Percentiles rank a stretch among this genome's conserved stretches.
Evolutionary conservation across 1,140 invertebrate genomes (phyloP).

Genomic region (Pseudomyrmex cubaensis): DNA sequence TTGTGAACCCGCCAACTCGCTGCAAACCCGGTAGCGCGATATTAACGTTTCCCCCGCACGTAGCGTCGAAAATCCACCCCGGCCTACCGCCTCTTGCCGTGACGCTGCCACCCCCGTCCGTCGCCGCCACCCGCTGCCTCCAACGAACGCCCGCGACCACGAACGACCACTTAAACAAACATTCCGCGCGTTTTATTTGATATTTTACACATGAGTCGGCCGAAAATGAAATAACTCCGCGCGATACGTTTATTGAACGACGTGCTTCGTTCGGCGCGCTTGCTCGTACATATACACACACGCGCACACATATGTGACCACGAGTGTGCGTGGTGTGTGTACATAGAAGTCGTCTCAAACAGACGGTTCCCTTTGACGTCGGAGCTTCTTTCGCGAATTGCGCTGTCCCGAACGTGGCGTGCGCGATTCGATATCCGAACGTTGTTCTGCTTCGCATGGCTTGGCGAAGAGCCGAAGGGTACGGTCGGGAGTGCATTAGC

Average conservation of each 20-base stretch:
- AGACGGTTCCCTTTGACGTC: constrained; percentile 67
- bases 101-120: constrained; percentile 16
- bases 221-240: constrained; percentile 77
- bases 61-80: constrained; percentile 65
- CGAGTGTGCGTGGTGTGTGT: constrained; percentile 41
- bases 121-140: constrained; percentile 10
- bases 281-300: background rate
- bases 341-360: constrained; percentile 59
- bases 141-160: constrained; percentile 54
- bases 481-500: constrained; percentile 43
- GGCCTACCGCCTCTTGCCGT: constrained; percentile 44
- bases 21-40: constrained; percentile 79
- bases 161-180: constrained; percentile 79
- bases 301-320: background rate
- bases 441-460: background rate
- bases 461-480: background rate
- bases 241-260: constrained; percentile 72
- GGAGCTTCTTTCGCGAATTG: constrained; percentile 53
- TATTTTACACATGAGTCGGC: constrained; percentile 80
- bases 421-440: constrained; percentile 60
- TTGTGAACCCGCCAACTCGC: constrained; percentile 81
- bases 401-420: constrained; percentile 29
- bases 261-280: constrained; percentile 29
- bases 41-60: constrained; percentile 80
- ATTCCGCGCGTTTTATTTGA: constrained; percentile 79